Percentiles rank a stretch among this genome's conserved stretches.
Conservation (phyloP, 2,797 vertebrate genomes). For the Pseudochirops cupreus region DNA sequence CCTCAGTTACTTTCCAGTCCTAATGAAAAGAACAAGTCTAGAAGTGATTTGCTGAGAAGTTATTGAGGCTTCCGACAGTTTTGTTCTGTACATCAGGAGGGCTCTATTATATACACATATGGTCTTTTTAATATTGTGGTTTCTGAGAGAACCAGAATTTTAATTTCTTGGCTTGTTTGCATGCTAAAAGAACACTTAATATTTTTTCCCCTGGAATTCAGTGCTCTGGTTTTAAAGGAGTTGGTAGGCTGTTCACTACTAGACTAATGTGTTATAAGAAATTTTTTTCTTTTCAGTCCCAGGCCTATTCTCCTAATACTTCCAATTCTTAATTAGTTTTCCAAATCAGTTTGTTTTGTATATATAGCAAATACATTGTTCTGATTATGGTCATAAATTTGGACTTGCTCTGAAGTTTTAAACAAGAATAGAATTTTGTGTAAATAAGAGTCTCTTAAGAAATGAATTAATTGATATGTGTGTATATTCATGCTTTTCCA, state of each 20-base stretch:
- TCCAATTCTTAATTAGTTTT: conserved; percentile 20
- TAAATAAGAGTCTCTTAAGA: conserved; percentile 17
- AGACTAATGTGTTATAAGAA: conserved; percentile 39
- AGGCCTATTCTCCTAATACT: conserved; percentile 20
- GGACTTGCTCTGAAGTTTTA: conserved; percentile 22
- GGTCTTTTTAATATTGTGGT: not conserved
- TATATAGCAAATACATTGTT: conserved; percentile 37
- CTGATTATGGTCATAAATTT: conserved; percentile 24
- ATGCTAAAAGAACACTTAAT: not conserved
- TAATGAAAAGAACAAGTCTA: conserved; percentile 33
- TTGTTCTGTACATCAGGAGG: not conserved
- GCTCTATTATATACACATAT: not conserved
- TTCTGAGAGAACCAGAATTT: not conserved
- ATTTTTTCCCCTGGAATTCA: not conserved
- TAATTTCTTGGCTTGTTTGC: conserved; percentile 21
- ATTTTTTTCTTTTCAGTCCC: not conserved
- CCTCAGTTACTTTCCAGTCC: not conserved
- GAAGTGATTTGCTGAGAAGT: not conserved
- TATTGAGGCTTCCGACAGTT: not conserved
- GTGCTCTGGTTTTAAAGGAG: conserved; percentile 39
- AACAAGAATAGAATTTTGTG: conserved; percentile 19
- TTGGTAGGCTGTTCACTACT: conserved; percentile 18
- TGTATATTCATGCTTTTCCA: conserved; percentile 26
- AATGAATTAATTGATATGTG: not conserved
- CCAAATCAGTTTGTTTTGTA: conserved; percentile 15